Conservation (phyloP, 1,140 invertebrate species). For the Ceratina calcarata region DNA sequence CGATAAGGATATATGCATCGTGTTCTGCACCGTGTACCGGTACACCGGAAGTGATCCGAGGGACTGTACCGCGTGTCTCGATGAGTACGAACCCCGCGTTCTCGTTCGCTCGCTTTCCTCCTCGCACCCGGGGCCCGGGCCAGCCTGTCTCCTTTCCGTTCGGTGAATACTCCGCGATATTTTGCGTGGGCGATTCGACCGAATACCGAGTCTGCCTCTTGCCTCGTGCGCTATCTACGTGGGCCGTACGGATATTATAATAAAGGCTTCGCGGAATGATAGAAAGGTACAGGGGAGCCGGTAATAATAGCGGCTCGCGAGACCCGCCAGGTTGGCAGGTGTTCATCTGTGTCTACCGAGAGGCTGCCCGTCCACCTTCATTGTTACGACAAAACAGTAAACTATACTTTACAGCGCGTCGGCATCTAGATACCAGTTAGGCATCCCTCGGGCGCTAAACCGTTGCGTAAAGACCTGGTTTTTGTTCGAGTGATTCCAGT, state of each 20-base stretch:
- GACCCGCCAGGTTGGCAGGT: slow-evolving; percentile 53
- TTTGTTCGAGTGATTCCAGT: too few relatives aligned
- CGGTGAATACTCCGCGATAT: slow-evolving; percentile 41
- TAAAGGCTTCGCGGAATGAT: slow-evolving; percentile 61
- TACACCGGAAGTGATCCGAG: slow-evolving; percentile 60
- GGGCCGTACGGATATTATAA: slow-evolving; percentile 56
- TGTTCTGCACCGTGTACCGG: slow-evolving; percentile 58
- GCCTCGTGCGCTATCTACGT: slow-evolving; percentile 46
- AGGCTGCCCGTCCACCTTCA: not conserved
- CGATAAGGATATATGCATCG: slow-evolving; percentile 65
- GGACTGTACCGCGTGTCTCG: slow-evolving; percentile 36
- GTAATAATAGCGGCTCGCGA: slow-evolving; percentile 60
- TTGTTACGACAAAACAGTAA: slow-evolving; percentile 8
- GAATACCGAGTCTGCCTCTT: slow-evolving; percentile 50
- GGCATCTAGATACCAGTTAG: too few relatives aligned
- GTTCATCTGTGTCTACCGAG: slow-evolving; percentile 40
- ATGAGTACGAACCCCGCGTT: slow-evolving; percentile 35
- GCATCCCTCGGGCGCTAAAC: too few relatives aligned
- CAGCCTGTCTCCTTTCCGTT: slow-evolving; percentile 7
- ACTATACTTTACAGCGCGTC: not conserved
- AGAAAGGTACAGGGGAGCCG: slow-evolving; percentile 54
- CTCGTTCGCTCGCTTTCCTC: slow-evolving; percentile 4
- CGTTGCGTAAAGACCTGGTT: too few relatives aligned
- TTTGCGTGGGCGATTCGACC: slow-evolving; percentile 56
- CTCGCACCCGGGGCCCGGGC: not conserved